Percentiles rank a stretch among this genome's conserved stretches.
Conservation (phyloP, 2,888 invertebrate genomes). For the Nycteola revayana region DNA sequence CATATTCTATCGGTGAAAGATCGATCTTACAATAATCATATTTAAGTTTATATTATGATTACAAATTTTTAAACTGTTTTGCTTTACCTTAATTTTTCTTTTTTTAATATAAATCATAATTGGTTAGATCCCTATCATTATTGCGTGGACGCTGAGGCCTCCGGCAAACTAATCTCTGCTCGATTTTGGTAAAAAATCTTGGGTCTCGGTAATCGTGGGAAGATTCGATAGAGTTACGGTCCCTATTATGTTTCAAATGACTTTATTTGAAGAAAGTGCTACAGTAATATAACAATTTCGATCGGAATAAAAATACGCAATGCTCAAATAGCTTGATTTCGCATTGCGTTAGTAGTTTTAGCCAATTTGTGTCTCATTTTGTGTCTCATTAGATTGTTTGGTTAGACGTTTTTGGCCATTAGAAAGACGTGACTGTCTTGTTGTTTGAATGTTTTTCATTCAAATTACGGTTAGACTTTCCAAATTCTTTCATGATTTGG, state of each 20-base stretch:
- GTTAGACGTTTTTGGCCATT: conserved; percentile 11
- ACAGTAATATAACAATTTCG: conserved; percentile 1
- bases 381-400: too few species aligned
- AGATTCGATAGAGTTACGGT: conserved; percentile 45
- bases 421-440: conserved; percentile 7
- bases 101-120: conserved; percentile 62
- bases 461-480: too few species aligned
- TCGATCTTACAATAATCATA: too few species aligned
- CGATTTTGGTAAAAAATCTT: conserved; percentile 46
- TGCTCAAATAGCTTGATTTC: conserved; percentile 2
- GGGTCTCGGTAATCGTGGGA: conserved; percentile 55
- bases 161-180: conserved; percentile 52
- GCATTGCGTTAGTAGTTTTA: neutral
- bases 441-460: too few species aligned
- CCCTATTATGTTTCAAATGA: conserved; percentile 53
- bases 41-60: too few species aligned
- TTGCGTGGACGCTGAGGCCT: conserved; percentile 58
- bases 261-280: conserved; percentile 45
- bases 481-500: too few species aligned
- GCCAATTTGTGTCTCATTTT: too few species aligned
- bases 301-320: neutral
- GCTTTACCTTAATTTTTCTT: conserved; percentile 52
- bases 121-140: conserved; percentile 74
- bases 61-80: too few species aligned
- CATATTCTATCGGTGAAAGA: too few species aligned